Base-by-base conservation (phyloP, 1,140 invertebrate genomes). In the Eupristina koningsbergeri region DNA sequence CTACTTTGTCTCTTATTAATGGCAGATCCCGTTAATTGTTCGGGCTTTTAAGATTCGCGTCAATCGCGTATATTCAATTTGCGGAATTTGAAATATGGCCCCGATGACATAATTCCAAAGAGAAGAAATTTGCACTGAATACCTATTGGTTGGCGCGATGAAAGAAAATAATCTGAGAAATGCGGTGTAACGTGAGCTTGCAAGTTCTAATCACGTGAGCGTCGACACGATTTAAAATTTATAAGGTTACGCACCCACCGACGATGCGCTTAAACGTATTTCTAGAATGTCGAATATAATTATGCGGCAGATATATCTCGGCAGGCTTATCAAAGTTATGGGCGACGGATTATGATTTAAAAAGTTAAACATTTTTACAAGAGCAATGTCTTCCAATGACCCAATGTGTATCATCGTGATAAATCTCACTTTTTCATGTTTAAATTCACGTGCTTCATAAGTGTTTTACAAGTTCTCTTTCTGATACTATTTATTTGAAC, bases 151-250 rank as follows among this genome's bases (percentile, higher is more conserved):
- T 26, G 53, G 19, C 22, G 53, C 22, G 53, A 58, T 17, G 11
- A 17, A 53, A 53, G 9, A 53, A 53, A 7, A 53, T 15, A 17
- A 53, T 19, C 11, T 19, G 50, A 58, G 53, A 71, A 22, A 15
- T 50, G 3, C 39, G 1, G 9, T 50, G 47, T 50, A 19, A 34
- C 67, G n/a, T 74, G 80, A 74, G 50, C 31, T 81, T 81, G 80
- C 80, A 58, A 61, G 29, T 81, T 81, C 50, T 39, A 29, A 71
- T 58, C 39, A 19, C 39, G 22, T 36, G 64, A 11, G 29, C 58
- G 58, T 36, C 36, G 36, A 41, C 58, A 64, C 47, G 22, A 76
- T 47, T 74, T 19, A 39, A 71, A 71, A 39, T 71, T 71, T 36
- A 71, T 50, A 26, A 22, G 34, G 31, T 13, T 69, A 63, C 29